Evolutionary conservation across 2,888 invertebrate genomes (phyloP).

Genomic region (Cephus runcator): DNA sequence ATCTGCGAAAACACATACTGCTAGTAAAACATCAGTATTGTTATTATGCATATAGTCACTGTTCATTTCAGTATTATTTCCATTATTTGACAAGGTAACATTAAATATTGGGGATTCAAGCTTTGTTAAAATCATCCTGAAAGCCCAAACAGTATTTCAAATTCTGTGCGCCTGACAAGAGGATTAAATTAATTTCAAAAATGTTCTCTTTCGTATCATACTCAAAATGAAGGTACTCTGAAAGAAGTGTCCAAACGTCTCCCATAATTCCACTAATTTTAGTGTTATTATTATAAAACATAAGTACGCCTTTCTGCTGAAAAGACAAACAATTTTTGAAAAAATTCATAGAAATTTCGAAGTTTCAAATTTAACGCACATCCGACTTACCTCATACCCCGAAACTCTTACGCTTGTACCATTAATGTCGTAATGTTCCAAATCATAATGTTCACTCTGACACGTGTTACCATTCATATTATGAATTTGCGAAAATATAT

Average conservation of each 20-base stretch:
- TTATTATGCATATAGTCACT: neutral
- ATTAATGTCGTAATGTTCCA: conserved; percentile 20
- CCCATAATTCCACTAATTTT: neutral
- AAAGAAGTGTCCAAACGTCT: neutral
- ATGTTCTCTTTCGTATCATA: neutral
- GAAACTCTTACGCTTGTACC: conserved; percentile 19
- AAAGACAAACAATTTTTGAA: neutral
- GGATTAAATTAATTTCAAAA: neutral
- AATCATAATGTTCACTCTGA: neutral
- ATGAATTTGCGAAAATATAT: conserved; percentile 16
- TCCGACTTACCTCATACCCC: neutral
- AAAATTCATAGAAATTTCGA: neutral
- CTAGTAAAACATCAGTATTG: neutral
- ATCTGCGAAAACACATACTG: accelerated
- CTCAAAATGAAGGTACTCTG: neutral
- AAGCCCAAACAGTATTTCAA: neutral
- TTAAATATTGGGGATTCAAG: accelerated
- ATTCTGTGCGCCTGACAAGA: neutral
- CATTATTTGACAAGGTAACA: neutral
- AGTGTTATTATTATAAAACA: neutral
- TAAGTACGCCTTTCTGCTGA: neutral
- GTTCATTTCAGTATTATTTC: accelerated
- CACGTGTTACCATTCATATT: neutral
- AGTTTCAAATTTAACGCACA: conserved; percentile 6
- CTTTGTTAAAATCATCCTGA: neutral